Conservation (phyloP, 1,140 invertebrate genomes). For the Drosophila busckii region DNA sequence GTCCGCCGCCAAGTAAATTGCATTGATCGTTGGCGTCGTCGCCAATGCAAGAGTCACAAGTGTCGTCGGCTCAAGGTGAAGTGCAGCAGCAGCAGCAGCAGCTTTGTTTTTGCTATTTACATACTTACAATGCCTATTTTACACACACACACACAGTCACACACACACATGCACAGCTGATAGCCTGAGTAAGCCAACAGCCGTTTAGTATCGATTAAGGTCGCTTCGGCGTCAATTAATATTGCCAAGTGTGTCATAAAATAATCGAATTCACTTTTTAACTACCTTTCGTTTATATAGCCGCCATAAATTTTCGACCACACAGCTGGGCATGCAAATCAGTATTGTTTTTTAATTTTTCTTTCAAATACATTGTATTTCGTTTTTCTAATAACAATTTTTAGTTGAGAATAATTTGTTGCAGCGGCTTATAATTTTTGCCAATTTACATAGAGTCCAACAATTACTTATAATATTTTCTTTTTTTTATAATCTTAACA, state of each 20-base stretch:
- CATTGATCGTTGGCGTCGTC: constrained; percentile 11
- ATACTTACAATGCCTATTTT: constrained; percentile 11
- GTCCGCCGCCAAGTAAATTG: too few relatives aligned
- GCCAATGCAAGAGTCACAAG: constrained; percentile 38
- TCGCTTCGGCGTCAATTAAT: constrained; percentile 29
- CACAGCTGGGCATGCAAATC: too few relatives aligned
- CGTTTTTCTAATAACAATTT: too few relatives aligned
- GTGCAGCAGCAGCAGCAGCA: constrained; percentile 20
- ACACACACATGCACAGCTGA: too few relatives aligned
- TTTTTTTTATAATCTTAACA: too few relatives aligned
- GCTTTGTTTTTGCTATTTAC: constrained; percentile 8
- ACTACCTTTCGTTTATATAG: too few relatives aligned
- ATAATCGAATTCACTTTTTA: not conserved
- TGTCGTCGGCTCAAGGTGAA: constrained; percentile 49
- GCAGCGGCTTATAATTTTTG: too few relatives aligned
- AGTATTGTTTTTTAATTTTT: not conserved
- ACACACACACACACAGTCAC: too few relatives aligned
- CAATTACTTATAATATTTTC: too few relatives aligned
- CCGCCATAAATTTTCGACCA: too few relatives aligned
- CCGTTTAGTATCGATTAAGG: constrained; percentile 27
- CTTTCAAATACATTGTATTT: constrained; percentile 7
- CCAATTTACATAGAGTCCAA: too few relatives aligned
- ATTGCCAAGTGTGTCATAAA: constrained; percentile 3
- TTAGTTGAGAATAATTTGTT: too few relatives aligned
- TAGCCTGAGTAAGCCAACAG: constrained; percentile 20